Evolutionary conservation across 2,888 invertebrate genomes (phyloP), one percentile per base, ranked within the genome.

Genomic region (Ephialtes manifestator): DNA sequence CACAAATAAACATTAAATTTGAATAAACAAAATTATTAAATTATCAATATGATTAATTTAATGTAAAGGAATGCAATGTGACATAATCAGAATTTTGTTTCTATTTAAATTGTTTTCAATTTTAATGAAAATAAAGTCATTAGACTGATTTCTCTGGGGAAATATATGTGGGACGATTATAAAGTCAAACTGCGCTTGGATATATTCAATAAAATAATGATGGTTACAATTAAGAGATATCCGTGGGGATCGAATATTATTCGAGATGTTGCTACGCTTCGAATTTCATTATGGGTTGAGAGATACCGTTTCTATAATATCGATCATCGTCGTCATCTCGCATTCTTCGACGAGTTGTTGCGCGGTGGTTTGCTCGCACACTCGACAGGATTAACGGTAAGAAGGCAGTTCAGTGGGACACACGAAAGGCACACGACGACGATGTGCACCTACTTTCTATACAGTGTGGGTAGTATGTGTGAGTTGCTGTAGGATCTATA

Each of bases 361-460:
- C 46, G 46, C 3, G 18, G 5, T 20, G 28, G 28, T 24, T 11
- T 28, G 85, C 84, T 72, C 74, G 87, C 31, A 35, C 67, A 35
- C 80, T 80, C 71, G 70, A 55, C 68, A 55, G 76, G 83, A 85
- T 82, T 85, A 85, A 85, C 85, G 85, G 85, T 85, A 85, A 77
- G 80, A 68, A 68, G 51, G 60, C 67, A 80, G 85, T 80, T 83
- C 85, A 85, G 85, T 85, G 72, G 83, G 85, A 85, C 85, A 85
- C 82, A 68, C 76, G 76, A 76, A 63, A 76, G 53, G 63, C 63
- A 48, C 46, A 48, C 48, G 51, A 76, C 51, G 76, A 85, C 76
- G 71, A 20, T 20, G 83, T 72, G 83, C 76, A 72, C 83, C 85
- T 85, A 85, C 85, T 85, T 85, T 84, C 84, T 84, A 84, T 68